phyloP scores from a whole-genome alignment of 2,888 invertebrate genomes.

The Phymatocera aterrima region DNA sequence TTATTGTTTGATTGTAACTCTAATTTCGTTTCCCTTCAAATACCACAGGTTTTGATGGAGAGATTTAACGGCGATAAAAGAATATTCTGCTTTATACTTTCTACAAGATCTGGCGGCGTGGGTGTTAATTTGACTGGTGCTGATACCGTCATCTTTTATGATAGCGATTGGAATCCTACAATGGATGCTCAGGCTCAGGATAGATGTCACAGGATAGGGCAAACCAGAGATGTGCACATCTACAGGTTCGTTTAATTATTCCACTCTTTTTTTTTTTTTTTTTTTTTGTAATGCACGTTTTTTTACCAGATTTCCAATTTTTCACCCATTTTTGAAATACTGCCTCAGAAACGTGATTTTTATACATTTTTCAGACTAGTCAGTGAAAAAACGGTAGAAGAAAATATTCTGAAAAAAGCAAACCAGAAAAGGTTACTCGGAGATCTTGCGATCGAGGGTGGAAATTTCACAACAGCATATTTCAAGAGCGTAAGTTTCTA shows the following conservation, averaged over 20 bases:
- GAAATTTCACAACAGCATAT: slow-evolving; percentile 98
- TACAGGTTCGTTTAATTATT: slow-evolving; percentile 81
- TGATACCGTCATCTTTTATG: slow-evolving; percentile 99
- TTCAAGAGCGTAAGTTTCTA: slow-evolving; percentile 86
- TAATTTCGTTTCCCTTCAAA: not conserved
- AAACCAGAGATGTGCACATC: slow-evolving; percentile 99
- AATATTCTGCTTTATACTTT: slow-evolving; percentile 98
- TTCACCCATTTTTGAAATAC: too few relatives aligned
- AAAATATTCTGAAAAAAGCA: slow-evolving; percentile 99
- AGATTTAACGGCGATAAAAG: slow-evolving; percentile 96
- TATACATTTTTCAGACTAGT: slow-evolving; percentile 82
- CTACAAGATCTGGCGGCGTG: slow-evolving; percentile 97
- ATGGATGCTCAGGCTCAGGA: slow-evolving; percentile 99
- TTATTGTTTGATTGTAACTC: not conserved
- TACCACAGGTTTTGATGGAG: slow-evolving; percentile 89
- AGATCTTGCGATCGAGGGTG: slow-evolving; percentile 98
- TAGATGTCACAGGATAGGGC: slow-evolving; percentile 98
- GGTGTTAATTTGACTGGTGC: slow-evolving; percentile 99
- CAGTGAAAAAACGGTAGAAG: slow-evolving; percentile 98
- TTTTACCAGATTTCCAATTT: not conserved
- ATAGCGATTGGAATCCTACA: slow-evolving; percentile 99
- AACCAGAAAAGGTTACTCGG: slow-evolving; percentile 97
- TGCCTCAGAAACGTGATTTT: slow-evolving; percentile 30
- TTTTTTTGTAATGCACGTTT: not conserved
- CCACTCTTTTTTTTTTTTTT: slow-evolving; percentile 27